Percentiles rank a stretch among this genome's conserved stretches.
Conservation (phyloP, 1,140 invertebrate species). For the Babylonia areolata region DNA sequence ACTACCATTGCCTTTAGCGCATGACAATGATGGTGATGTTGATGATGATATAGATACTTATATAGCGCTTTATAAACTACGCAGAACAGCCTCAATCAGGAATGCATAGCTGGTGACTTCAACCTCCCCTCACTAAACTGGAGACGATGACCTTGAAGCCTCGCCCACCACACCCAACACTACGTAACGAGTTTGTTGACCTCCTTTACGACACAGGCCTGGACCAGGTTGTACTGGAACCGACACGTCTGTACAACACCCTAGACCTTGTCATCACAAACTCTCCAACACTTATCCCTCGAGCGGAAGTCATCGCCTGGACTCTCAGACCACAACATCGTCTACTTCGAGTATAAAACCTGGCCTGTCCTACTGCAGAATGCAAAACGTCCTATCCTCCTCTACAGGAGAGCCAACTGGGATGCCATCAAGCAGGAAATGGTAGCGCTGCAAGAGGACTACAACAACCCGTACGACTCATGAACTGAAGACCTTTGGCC, state of each 20-base stretch:
- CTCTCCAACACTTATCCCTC: background rate
- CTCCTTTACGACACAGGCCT: background rate
- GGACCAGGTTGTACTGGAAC: background rate
- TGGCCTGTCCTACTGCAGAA: too few species aligned
- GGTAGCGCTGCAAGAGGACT: background rate
- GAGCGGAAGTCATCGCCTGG: background rate
- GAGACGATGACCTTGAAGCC: background rate
- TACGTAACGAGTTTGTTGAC: background rate
- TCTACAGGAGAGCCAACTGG: background rate
- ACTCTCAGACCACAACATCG: background rate
- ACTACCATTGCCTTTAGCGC: too few species aligned
- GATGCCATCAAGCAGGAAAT: background rate
- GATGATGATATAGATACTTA: too few species aligned
- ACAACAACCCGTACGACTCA: background rate
- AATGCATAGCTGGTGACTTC: background rate
- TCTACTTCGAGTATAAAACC: background rate
- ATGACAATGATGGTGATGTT: too few species aligned
- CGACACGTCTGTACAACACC: background rate
- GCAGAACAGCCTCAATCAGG: too few species aligned
- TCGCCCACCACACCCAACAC: background rate
- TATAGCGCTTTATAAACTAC: too few species aligned
- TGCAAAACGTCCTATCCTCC: background rate
- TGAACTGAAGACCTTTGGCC: background rate
- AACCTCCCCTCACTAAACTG: background rate
- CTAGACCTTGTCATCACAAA: background rate